Conservation (phyloP, 2,113 vertebrate genomes). For the Hippocampus barbouri region DNA sequence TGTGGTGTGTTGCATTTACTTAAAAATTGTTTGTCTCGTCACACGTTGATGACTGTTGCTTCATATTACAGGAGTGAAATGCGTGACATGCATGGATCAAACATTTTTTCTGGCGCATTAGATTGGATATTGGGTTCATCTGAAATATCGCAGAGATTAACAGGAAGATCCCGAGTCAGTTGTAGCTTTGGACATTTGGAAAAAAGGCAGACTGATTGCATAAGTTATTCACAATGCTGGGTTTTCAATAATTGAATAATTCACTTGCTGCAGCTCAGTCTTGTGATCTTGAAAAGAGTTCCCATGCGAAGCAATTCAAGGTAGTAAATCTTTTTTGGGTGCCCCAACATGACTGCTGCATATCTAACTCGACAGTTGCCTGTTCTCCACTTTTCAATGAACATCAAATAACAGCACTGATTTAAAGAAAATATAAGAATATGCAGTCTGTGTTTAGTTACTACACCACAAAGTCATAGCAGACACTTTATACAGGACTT, state of each 20-base stretch:
- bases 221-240: constrained; percentile 51
- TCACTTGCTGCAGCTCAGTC: constrained; percentile 36
- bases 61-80: not conserved
- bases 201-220: constrained; percentile 25
- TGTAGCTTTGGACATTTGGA: not conserved
- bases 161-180: not conserved
- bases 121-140: not conserved
- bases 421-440: not conserved
- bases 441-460: not conserved
- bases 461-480: not conserved
- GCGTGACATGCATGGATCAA: not conserved
- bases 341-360: constrained; percentile 11
- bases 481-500: not conserved
- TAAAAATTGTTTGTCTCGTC: not conserved
- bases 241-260: constrained; percentile 56
- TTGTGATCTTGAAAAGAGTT: constrained; percentile 49
- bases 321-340: constrained; percentile 31
- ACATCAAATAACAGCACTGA: not conserved
- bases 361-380: constrained; percentile 5
- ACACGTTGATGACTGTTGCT: not conserved
- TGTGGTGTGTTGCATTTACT: no score
- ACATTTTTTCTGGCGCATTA: not conserved
- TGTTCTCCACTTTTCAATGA: not conserved
- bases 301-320: constrained; percentile 27
- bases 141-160: not conserved